Base-by-base conservation (phyloP, 2,113 vertebrate genomes). In the Microcebus tavaratra region DNA sequence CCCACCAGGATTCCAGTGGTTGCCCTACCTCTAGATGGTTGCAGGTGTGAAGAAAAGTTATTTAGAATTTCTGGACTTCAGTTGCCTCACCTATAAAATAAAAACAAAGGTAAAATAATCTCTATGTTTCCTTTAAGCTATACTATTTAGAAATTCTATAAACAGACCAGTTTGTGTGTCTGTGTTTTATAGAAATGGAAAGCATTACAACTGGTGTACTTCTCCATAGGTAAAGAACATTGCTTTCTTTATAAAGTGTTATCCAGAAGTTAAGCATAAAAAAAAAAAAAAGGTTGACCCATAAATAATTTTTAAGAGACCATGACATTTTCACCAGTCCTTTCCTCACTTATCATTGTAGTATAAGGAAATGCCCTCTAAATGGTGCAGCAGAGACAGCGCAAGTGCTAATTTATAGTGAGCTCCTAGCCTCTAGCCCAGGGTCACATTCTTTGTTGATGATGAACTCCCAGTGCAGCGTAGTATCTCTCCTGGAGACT, bases 361-460 rank as follows among this genome's bases (percentile, higher is more conserved):
- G n/a, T 25, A 27, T 48, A 68, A 86, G 39, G 81, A 89, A 73
- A 20, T 55, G 63, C 27, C 39, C 20, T n/a, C n/a, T 42, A 23
- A 78, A 61, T 20, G 29, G 59, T 0, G 7, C 17, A 50, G 59
- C 31, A 53, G 73, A 67, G 10, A 65, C 39, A n/a, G 48, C 67
- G 86, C 42, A 80, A 79, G 81, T 31, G 21, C 55, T 88, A 36
- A 93, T 94, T 92, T 82, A 93, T 67, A 73, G 94, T 73, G 65
- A 80, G 78, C n/a, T 80, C 31, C 55, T 50, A 11, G 59, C 55
- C 61, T 27, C 34, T 31, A 5, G 55, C 42, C 59, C 25, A 63
- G 48, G 73, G 81, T 91, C 91, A 91, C 94, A 88, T 96, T 97
- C 95, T 75, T 97, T 36, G 7, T 8, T 34, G 88, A 39, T 92